These are phyloP conservation scores for Urocyon cinereoargenteus DNA, from an alignment of 2,797 vertebrate species.

Conservation along the genomic window DNA sequence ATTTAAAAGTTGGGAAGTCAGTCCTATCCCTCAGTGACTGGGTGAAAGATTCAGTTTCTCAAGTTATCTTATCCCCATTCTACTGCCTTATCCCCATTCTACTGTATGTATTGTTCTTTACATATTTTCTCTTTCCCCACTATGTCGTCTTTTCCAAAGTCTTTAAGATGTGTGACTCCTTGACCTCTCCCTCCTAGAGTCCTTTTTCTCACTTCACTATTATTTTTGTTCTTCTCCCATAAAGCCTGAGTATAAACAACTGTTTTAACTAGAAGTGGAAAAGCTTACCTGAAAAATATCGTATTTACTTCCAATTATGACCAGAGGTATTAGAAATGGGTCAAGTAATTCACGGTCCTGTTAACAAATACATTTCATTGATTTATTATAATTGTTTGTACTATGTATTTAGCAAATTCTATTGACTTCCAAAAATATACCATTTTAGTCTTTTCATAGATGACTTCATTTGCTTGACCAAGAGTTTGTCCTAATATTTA, in stretches of 20 bases:
- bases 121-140: not conserved
- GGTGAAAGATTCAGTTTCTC: conserved; percentile 48
- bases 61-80: not conserved
- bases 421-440: conserved; percentile 23
- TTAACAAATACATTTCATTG: conserved; percentile 75
- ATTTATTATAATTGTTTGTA: conserved; percentile 36
- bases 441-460: not conserved
- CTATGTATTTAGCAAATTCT: conserved; percentile 1
- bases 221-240: not conserved
- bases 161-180: not conserved
- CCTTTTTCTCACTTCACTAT: not conserved
- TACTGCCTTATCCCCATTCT: not conserved
- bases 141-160: conserved; percentile 20
- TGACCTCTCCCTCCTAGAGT: not conserved
- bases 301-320: conserved; percentile 98
- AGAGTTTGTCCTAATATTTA: conserved; percentile 50
- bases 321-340: conserved; percentile 95
- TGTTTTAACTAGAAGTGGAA: not conserved
- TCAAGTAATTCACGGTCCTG: conserved; percentile 96
- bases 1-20: conserved; percentile 70
- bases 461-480: not conserved
- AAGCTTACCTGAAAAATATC: conserved; percentile 96
- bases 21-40: conserved; percentile 36
- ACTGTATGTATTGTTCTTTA: conserved; percentile 19
- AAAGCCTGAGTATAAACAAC: not conserved